Evolutionary conservation across 1,140 invertebrate species (phyloP), one percentile per base, ranked within the genome.

Genomic region (Meteorus sp.): DNA sequence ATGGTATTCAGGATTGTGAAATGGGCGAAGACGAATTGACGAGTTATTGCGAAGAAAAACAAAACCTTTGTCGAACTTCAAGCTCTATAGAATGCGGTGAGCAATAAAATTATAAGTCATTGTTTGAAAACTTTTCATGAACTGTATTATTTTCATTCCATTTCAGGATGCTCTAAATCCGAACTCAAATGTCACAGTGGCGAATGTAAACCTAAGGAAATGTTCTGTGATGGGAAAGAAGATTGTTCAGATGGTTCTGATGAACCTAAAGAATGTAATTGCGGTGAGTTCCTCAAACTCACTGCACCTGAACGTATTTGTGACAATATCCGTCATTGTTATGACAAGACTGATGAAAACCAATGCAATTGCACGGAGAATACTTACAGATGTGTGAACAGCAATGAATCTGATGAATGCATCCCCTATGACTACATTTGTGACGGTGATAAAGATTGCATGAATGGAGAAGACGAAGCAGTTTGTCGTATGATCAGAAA

Each of bases 331-430:
- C 77, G 88, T 20, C 86, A 94, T 70, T 95, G 93, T 69, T 79
- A 81, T 39, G 92, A 94, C 70, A 87, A 88, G 66, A 85, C 83
- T 23, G 93, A 95, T 71, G 93, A 95, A 74, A 82, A 77, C 27
- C 74, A 81, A 3, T 92, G 90, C 64, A 75, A 78, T 13, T 90
- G 89, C 70, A 83, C 77, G 11, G 71, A 72, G 0, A 63, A 70
- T 5, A 79, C 73, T 33, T 85, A 83, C 41, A 75, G 72, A 47
- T 87, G 85, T 67, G 63, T 50, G 19, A 77, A 63, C 83, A 74
- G 64, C 7, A 66, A 56, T 2, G 17, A 60, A 7, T 59, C 54
- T 35, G 29, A 15, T 0, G 11, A 20, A 17, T 91, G 89, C 63
- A 81, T 92, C 19, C 80, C 88, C 0, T 75, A 74, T 9, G 88